phyloP scores from a whole-genome alignment of 2,113 vertebrate genomes.

The Hemichromis elongatus region DNA sequence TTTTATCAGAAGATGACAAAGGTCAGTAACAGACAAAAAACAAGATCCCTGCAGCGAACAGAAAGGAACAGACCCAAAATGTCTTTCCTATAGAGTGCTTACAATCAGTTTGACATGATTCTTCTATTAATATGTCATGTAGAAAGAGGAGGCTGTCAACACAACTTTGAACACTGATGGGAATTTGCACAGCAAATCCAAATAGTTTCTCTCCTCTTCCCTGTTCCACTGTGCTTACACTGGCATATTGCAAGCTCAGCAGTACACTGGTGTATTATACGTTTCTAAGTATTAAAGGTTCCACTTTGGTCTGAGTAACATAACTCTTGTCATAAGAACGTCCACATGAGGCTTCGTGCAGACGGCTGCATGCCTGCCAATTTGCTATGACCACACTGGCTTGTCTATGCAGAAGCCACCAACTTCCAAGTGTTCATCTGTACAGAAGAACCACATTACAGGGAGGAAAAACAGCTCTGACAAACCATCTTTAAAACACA shows the following conservation, averaged over 20 bases:
- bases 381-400: background rate
- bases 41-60: background rate
- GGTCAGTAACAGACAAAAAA: background rate
- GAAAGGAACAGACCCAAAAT: background rate
- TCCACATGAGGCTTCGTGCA: background rate
- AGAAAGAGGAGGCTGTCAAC: background rate
- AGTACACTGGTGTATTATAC: background rate
- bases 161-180: background rate
- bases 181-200: background rate
- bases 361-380: background rate
- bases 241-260: background rate
- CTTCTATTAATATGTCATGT: background rate
- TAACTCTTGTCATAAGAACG: background rate
- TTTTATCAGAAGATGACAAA: background rate
- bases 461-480: background rate
- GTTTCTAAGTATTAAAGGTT: background rate
- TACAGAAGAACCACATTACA: background rate
- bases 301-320: background rate
- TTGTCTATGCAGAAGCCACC: background rate
- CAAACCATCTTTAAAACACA: background rate
- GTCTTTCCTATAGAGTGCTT: background rate
- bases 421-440: background rate
- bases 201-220: background rate
- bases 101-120: background rate
- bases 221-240: background rate